A percentile compares a stretch with the other conserved stretches of the same genome.
phyloP scores from a whole-genome alignment of 2,888 invertebrate genomes.

The Hedya salicella region DNA sequence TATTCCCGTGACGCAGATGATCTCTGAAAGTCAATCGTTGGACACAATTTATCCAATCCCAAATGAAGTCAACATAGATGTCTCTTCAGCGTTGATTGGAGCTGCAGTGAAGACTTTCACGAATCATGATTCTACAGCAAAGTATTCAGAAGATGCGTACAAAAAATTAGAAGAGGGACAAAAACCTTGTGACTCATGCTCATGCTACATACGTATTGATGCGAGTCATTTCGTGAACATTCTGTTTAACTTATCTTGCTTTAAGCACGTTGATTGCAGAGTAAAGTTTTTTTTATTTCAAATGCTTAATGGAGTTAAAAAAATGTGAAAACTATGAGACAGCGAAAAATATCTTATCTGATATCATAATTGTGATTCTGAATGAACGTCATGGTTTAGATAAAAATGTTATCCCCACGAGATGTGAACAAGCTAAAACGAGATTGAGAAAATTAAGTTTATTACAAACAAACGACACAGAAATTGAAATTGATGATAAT shows the following conservation, averaged over 20 bases:
- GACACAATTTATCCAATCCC: conserved; percentile 44
- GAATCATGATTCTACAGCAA: conserved; percentile 34
- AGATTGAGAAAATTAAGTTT: too few species aligned
- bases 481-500: too few species aligned
- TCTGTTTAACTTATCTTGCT: conserved; percentile 44
- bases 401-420: too few species aligned
- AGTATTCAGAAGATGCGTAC: conserved; percentile 44
- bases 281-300: conserved; percentile 44
- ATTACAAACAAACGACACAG: too few species aligned
- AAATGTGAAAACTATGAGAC: conserved; percentile 38
- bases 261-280: conserved; percentile 44
- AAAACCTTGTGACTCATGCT: background rate
- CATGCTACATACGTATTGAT: conserved; percentile 45
- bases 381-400: too few species aligned
- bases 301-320: conserved; percentile 41
- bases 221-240: conserved; percentile 43
- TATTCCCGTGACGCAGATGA: conserved; percentile 44
- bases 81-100: conserved; percentile 44
- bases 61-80: conserved; percentile 43
- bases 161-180: conserved; percentile 38
- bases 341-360: conserved; percentile 43
- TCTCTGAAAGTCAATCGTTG: conserved; percentile 45
- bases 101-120: too few species aligned
- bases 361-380: conserved; percentile 12
- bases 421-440: too few species aligned